These are phyloP conservation scores for Siniperca obscura DNA, from an alignment of 2,797 vertebrate species.

Conservation along the genomic window DNA sequence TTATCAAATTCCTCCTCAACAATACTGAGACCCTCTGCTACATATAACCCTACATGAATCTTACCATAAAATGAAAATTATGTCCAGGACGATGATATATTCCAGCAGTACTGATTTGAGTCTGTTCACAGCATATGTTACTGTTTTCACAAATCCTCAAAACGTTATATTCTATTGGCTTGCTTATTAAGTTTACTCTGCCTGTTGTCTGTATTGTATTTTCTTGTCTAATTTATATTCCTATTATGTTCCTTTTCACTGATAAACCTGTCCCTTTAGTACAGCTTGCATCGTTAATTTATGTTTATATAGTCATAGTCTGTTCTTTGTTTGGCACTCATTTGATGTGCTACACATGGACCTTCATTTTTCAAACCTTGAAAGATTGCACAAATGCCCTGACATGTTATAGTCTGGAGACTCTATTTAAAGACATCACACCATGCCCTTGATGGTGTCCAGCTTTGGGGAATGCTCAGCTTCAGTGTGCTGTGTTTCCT, in stretches of 20 bases:
- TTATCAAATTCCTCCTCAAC: neutral
- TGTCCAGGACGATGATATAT: neutral
- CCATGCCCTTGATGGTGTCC: conserved; percentile 74
- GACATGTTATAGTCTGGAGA: neutral
- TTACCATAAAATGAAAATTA: neutral
- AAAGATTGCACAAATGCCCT: conserved; percentile 33
- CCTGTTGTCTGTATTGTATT: neutral
- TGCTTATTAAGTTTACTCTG: neutral
- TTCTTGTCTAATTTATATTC: neutral
- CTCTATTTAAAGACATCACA: conserved; percentile 52
- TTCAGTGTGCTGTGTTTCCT: conserved; percentile 47
- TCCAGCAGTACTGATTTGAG: neutral
- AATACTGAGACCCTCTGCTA: neutral
- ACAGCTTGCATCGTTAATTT: neutral
- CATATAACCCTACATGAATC: neutral
- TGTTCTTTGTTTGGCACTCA: neutral
- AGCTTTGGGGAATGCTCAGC: conserved; percentile 72
- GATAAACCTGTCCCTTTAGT: neutral
- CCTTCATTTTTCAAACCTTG: conserved; percentile 1
- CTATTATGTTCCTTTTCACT: neutral
- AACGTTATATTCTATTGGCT: neutral
- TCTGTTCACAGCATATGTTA: neutral
- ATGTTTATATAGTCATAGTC: neutral
- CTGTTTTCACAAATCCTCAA: conserved; percentile 5
- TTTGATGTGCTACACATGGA: neutral